phyloP scores from a whole-genome alignment of 1,140 invertebrate species.

The Temnothorax curvispinosus region DNA sequence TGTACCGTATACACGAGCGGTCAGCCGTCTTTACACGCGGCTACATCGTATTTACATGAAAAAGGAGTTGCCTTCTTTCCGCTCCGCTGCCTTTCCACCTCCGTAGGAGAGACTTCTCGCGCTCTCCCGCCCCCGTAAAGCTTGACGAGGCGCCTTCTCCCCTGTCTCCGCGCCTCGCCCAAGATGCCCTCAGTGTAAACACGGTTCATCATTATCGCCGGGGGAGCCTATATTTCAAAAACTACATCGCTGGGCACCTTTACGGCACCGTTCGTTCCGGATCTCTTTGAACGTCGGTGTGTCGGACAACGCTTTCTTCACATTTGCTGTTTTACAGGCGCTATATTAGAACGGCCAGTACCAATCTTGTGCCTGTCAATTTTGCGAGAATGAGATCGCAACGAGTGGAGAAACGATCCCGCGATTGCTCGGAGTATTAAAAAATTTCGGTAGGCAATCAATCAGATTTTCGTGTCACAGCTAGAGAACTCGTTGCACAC shows the following conservation, averaged over 20 bases:
- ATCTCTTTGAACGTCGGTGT: constrained; percentile 72
- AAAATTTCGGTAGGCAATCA: constrained; percentile 3
- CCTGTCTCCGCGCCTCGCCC: constrained; percentile 49
- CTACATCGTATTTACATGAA: constrained; percentile 86
- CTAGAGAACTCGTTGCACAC: constrained; percentile 35
- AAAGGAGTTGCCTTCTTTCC: constrained; percentile 81
- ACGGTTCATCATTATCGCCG: constrained; percentile 85
- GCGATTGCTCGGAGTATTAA: not conserved
- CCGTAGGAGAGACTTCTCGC: constrained; percentile 25
- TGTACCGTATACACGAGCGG: constrained; percentile 82
- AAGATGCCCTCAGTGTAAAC: constrained; percentile 82
- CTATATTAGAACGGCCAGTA: not conserved
- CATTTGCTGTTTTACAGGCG: constrained; percentile 40
- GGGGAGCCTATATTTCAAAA: constrained; percentile 81
- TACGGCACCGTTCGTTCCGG: constrained; percentile 67
- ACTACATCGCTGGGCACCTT: constrained; percentile 65
- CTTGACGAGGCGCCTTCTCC: constrained; percentile 72
- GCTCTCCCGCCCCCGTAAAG: constrained; percentile 59
- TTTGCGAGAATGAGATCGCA: constrained; percentile 22
- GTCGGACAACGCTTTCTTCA: not conserved
- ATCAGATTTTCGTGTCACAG: constrained; percentile 30
- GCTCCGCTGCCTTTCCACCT: constrained; percentile 66
- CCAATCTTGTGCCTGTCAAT: constrained; percentile 44
- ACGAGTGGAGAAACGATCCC: not conserved
- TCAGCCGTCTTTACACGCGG: constrained; percentile 84